Base-by-base conservation (phyloP, 2,888 invertebrate genomes). In the Argyresthia goedartella region DNA sequence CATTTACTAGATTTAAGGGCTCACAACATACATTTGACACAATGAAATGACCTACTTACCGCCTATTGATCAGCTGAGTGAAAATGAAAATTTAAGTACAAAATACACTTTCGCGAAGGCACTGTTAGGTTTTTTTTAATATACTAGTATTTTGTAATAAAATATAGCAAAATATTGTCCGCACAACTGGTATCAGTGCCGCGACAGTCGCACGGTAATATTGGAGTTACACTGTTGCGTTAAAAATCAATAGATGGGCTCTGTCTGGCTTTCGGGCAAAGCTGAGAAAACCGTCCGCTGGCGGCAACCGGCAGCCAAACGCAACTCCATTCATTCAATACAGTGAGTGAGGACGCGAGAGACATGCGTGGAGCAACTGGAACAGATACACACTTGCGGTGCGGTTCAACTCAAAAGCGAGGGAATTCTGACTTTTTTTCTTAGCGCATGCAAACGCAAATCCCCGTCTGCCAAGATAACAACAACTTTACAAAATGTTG, bases 301-400 rank as follows among this genome's bases (percentile, higher is more conserved):
- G 15, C 45, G 16, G 25, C 25, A 33, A 33, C 9, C 46, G 25
- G n/a, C 13, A 13, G 43, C n/a, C 43, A 39, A n/a, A 39, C 39
- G 10, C 39, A n/a, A 39, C 36, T 14, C n/a, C 56, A 59, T 63
- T 68, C 76, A 81, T 82, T 81, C 25, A 25, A 25, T 25, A 25
- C 78, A 78, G 81, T 81, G 81, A 79, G 73, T 72, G 60, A 55
- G 60, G 55, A 64, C 61, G 49, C 52, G 52, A 51, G 66, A 71
- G 73, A 66, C 81, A 82, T 84, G 84, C 82, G 84, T 81, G 81
- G 58, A 69, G 59, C 62, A n/a, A n/a, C n/a, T n/a, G n/a, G n/a
- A n/a, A 62, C 62, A 62, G 56, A 59, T 16, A 47, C 25, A 15
- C 16, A 11, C 6, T 35, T 57, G 58, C 52, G 58, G 59, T 62